Base-by-base conservation (phyloP, 1,140 invertebrate genomes). In the Hyles euphorbiae region DNA sequence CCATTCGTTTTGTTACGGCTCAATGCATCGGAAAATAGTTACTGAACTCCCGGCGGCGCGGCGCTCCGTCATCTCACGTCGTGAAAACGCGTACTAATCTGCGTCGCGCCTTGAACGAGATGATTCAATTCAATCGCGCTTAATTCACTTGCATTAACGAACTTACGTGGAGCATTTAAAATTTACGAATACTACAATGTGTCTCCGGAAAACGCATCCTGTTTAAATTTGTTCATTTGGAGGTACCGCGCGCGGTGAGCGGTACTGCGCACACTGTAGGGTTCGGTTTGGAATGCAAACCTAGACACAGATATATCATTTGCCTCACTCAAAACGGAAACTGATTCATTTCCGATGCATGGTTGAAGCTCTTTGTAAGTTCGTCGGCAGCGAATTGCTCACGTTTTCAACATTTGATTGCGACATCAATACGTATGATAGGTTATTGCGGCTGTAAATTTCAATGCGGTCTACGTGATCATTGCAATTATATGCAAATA, bases 321-420 rank as follows among this genome's bases (percentile, higher is more conserved):
- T 85, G 67, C 65, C 61, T 70, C 71, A 81, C 69, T 76, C 70
- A 65, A 73, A 83, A 79, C 83, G 81, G 82, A 84, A 83, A 84
- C 83, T 87, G 83, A 88, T 87, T 88, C 83, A 88, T 88, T 88
- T 88, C 82, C 83, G 86, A 87, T 87, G 86, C 83, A 86, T 76
- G 81, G 81, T 86, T 79, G 78, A 74, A 79, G 81, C 81, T 83
- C 82, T 88, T 87, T 86, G 81, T 86, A 74, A 79, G 80, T 81
- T 81, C 76, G 83, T 79, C 81, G 81, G 74, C 71, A 72, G 79
- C 72, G 78, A 86, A 88, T 81, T 83, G 81, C 82, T 81, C 80
- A 83, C 81, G 81, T 84, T 87, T 85, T 80, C 77, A 84, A 78
- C 77, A 70, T 87, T 86, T 87, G 81, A 88, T 87, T 83, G 78